Percentiles rank a stretch among this genome's conserved stretches.
Evolutionary conservation across 2,888 invertebrate species (phyloP).

Genomic region (Melanostoma scalare): DNA sequence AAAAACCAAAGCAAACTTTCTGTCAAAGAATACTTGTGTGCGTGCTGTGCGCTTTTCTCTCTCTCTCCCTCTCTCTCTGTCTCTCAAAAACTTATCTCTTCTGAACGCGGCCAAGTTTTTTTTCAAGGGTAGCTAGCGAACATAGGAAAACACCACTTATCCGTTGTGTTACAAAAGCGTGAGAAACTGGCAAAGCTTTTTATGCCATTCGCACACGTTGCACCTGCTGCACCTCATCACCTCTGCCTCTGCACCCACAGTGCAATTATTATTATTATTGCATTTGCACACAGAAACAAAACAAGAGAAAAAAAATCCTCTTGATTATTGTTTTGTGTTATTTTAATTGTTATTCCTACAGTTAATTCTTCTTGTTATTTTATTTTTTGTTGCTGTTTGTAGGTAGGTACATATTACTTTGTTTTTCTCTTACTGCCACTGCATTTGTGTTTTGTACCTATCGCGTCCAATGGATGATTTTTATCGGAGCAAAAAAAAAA

Average conservation of each 20-base stretch:
- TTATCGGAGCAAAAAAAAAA: slow-evolving; percentile 55
- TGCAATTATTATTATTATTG: slow-evolving; percentile 25
- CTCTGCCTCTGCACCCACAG: slow-evolving; percentile 33
- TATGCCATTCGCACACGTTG: slow-evolving; percentile 49
- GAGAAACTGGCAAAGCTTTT: slow-evolving; percentile 60
- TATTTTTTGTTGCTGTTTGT: slow-evolving; percentile 2
- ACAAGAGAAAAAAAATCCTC: slow-evolving; percentile 37
- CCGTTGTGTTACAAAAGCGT: slow-evolving; percentile 48
- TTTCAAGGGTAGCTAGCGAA: neutral
- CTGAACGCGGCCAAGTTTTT: slow-evolving; percentile 15
- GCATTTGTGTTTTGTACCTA: slow-evolving; percentile 30
- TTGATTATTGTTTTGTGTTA: slow-evolving; percentile 58
- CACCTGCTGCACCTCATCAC: slow-evolving; percentile 7
- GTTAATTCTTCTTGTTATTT: slow-evolving; percentile 15
- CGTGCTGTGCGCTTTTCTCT: slow-evolving; percentile 31
- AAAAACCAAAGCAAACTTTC: slow-evolving; percentile 3
- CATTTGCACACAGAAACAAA: slow-evolving; percentile 23
- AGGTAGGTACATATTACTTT: neutral
- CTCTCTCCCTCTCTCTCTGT: neutral
- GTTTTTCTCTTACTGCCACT: slow-evolving; percentile 25
- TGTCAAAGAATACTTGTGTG: slow-evolving; percentile 42
- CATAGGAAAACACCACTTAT: slow-evolving; percentile 5
- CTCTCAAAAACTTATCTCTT: neutral
- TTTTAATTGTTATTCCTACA: slow-evolving; percentile 66
- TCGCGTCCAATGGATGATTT: slow-evolving; percentile 50